Evolutionary conservation across 2,113 vertebrate genomes (phyloP), one percentile per base, ranked within the genome.

Genomic region (Leptocoma aspasia): DNA sequence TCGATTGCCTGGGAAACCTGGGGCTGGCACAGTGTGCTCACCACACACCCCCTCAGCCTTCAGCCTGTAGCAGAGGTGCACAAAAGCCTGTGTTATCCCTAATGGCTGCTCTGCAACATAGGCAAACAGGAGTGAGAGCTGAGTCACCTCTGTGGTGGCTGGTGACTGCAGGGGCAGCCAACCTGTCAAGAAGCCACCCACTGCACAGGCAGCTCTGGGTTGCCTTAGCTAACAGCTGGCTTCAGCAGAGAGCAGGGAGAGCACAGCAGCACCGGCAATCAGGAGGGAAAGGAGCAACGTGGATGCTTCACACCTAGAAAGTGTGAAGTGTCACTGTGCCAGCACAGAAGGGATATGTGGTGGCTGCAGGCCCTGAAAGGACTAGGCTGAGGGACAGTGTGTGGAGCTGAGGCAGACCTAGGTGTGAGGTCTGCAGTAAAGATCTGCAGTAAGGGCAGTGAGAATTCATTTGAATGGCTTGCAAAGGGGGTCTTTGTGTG

Each of bases 351-450:
- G 17, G 23, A 5, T 17, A 4, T 5, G 44, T 19, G 13, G 37
- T 14, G 45, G 2, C n/a, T 31, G 11, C 22, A 65, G 31, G 45
- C 7, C 3, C 19, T 17, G 7, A 0, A 6, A 64, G 15, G 11
- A n/a, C 11, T 28, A 11, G 21, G 5, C 15, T 50, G 21, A 3
- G 24, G 8, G 15, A 4, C 7, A 5, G 2, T 1, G 1, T 15
- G 7, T 13, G 30, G 37, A 33, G 8, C 31, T 69, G 28, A 8
- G 13, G 8, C 2, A 6, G 26, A 22, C 26, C 9, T 7, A 16
- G 14, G 10, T 47, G 9, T 33, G n/a, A 65, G 27, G 15, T 47
- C 21, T 76, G 33, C 42, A 35, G 27, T 24, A 17, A 75, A 35
- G 49, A 37, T 10, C 10, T 33, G 17, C n/a, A n/a, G n/a, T n/a